Conservation (phyloP, 2,888 invertebrate species). For the Psylliodes chrysocephalus region DNA sequence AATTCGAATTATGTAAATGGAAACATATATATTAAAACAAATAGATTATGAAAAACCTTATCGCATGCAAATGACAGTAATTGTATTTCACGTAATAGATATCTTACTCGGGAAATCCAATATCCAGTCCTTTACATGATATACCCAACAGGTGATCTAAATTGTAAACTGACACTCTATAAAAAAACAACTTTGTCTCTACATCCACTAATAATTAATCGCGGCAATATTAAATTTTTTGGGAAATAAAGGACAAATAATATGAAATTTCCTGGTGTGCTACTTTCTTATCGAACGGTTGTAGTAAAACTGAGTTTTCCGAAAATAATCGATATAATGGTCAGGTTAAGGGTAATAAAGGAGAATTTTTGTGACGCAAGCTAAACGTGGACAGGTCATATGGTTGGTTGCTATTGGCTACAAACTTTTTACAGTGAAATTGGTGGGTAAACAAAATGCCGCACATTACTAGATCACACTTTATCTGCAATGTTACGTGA, state of each 20-base stretch:
- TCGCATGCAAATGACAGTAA: too few relatives aligned
- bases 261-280: neutral
- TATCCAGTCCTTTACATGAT: neutral
- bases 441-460: neutral
- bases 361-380: slow-evolving; percentile 4
- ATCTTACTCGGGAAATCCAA: neutral
- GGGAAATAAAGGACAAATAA: neutral
- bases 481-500: neutral
- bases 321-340: slow-evolving; percentile 43
- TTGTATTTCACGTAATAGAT: neutral
- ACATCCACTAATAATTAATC: neutral
- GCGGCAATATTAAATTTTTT: neutral
- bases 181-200: neutral
- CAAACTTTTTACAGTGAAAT: slow-evolving; percentile 1
- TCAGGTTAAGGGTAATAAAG: slow-evolving; percentile 19
- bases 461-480: neutral
- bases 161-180: neutral
- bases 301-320: slow-evolving; percentile 36
- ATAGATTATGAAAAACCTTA: too few relatives aligned
- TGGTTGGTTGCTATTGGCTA: slow-evolving; percentile 19
- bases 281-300: slow-evolving; percentile 34
- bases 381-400: neutral
- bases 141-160: neutral
- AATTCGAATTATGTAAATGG: too few relatives aligned
- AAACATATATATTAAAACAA: too few relatives aligned